phyloP scores from a whole-genome alignment of 2,113 vertebrate species.

The Brachypodius melanocephalos region DNA sequence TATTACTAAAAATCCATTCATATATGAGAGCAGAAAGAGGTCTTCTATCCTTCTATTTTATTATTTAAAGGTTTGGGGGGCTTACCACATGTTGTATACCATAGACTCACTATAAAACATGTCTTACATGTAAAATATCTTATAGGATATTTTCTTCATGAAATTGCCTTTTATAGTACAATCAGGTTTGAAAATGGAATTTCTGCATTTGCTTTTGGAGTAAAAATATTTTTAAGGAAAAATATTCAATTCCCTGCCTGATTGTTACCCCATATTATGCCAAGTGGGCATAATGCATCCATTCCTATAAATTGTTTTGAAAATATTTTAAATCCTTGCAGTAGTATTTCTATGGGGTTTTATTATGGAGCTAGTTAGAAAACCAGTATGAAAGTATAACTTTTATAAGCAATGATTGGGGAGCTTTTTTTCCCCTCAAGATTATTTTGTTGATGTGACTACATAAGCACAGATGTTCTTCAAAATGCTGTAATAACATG shows the following conservation, averaged over 20 bases:
- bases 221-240: not conserved
- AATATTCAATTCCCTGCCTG: not conserved
- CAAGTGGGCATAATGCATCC: not conserved
- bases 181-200: not conserved
- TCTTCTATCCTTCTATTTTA: not conserved
- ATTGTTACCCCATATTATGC: not conserved
- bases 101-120: not conserved
- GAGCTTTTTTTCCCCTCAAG: not conserved
- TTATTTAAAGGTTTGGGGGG: not conserved
- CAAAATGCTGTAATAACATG: not conserved
- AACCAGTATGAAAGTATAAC: not conserved
- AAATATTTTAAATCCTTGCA: not conserved
- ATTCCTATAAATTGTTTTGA: not conserved
- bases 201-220: not conserved
- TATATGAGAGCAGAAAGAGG: not conserved
- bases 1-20: not conserved
- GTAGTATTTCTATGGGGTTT: not conserved
- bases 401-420: not conserved
- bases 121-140: not conserved
- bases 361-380: not conserved
- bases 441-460: not conserved
- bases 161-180: not conserved
- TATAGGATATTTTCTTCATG: not conserved
- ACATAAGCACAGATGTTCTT: conserved; percentile 11
- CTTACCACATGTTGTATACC: not conserved